Evolutionary conservation across 2,797 vertebrate species (phyloP), one percentile per base, ranked within the genome.

Genomic region (Cyprinodon diabolis): DNA sequence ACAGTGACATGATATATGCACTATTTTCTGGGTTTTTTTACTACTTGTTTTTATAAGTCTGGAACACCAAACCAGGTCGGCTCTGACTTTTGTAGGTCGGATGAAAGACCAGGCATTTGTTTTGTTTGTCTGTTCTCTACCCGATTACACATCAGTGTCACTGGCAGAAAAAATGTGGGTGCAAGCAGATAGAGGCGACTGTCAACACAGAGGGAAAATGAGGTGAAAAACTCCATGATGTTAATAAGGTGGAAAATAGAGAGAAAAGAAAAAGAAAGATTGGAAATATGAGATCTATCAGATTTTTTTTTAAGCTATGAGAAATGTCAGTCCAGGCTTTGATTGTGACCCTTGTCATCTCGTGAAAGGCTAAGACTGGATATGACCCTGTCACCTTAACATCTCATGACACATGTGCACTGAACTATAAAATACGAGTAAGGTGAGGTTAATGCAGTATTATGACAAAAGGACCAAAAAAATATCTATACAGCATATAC

Each of bases 101-200:
- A 81, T 69, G 75, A 81, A 75, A 82, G 52, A 37, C 81, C 84
- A 77, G 75, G 83, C 77, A 88, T 85, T 85, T 84, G 69, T 79
- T 87, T 86, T 87, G 75, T 82, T 87, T 91, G 78, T 79, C 74
- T 84, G 62, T 43, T 74, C 81, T 86, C 78, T 71, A 86, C 77
- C 68, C 73, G 82, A 86, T 75, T 86, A 78, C 81, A 83, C 73
- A 81, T 84, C 78, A 70, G 58, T 78, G 82, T 87, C 84, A 75
- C 63, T 52, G 66, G 80, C 74, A 62, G 78, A 87, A 79, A 73
- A 87, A 87, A 90, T 87, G 67, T 67, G 69, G 58, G 68, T 73
- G 56, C 25, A 23, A 71, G 76, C 71, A 80, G 21, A 37, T 21
- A 30, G 35, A 7, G 21, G 30, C 25, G 37, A 35, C 8, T 51